These are phyloP conservation scores for Petaurus breviceps DNA, from an alignment of 2,113 vertebrate species.

Conservation along the genomic window DNA sequence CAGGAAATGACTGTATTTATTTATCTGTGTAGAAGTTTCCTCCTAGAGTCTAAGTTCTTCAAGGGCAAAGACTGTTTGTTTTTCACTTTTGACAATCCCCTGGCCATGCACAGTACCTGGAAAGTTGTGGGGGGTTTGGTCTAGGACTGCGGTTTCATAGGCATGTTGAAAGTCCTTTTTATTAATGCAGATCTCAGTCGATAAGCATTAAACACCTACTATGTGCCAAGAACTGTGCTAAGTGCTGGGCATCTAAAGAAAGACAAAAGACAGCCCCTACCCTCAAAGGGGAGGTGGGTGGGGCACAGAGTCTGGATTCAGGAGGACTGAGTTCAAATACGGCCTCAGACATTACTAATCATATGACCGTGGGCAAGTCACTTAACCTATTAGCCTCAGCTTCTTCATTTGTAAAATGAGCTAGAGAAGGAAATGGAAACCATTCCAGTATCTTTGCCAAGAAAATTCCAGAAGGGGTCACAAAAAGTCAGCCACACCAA, in stretches of 20 bases:
- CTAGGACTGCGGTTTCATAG: neutral
- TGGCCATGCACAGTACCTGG: neutral
- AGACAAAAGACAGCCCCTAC: neutral
- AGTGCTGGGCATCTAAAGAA: neutral
- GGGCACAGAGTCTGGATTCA: neutral
- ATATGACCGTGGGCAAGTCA: neutral
- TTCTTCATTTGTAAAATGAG: neutral
- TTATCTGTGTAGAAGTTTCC: neutral
- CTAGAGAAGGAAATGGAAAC: neutral
- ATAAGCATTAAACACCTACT: neutral
- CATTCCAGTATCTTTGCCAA: neutral
- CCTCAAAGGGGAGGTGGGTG: neutral
- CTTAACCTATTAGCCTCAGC: neutral
- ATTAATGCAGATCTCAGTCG: neutral
- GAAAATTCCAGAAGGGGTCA: neutral
- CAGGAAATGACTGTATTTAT: neutral
- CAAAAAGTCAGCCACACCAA: neutral
- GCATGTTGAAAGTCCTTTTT: neutral
- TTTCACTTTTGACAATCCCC: neutral
- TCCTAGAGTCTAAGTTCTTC: neutral
- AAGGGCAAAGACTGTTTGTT: neutral
- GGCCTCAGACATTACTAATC: neutral
- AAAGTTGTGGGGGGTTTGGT: neutral
- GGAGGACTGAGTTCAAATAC: neutral
- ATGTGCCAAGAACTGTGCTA: neutral